Percentiles rank a stretch among this genome's conserved stretches.
Conservation (phyloP, 2,888 invertebrate genomes). For the Heliconius ethilla region DNA sequence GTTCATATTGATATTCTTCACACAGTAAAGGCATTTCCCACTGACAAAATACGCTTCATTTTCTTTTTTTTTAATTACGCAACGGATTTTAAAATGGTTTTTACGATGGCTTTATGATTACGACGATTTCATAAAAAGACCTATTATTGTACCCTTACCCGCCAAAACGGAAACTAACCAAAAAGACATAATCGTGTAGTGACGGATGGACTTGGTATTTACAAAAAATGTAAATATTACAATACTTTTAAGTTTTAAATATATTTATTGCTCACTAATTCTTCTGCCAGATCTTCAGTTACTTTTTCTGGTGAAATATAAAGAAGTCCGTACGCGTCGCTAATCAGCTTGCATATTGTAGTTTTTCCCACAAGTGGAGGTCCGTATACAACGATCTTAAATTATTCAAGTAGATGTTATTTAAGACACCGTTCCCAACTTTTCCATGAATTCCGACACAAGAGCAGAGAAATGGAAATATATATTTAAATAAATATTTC, state of each 20-base stretch:
- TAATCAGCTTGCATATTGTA: slow-evolving; percentile 79
- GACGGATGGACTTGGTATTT: not conserved
- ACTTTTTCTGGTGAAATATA: slow-evolving; percentile 81
- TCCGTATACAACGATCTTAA: slow-evolving; percentile 81
- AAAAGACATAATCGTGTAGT: not conserved
- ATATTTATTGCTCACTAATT: slow-evolving; percentile 72
- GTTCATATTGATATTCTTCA: not conserved
- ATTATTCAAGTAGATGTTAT: not conserved
- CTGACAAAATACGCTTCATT: not conserved
- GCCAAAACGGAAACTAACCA: not conserved
- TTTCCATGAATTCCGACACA: no score
- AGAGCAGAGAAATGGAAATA: no score
- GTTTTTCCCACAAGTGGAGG: slow-evolving; percentile 86
- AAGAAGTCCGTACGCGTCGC: slow-evolving; percentile 80
- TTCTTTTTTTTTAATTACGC: not conserved
- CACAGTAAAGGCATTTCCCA: not conserved
- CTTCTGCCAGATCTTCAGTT: slow-evolving; percentile 76
- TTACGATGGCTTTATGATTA: not conserved
- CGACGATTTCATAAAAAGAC: not conserved
- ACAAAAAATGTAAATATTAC: no score
- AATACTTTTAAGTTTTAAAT: not conserved
- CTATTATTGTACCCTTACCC: not conserved
- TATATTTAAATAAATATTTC: no score
- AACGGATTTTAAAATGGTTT: not conserved
- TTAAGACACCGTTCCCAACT: no score